Evolutionary conservation across 2,113 vertebrate genomes (phyloP), one percentile per base, ranked within the genome.

Genomic region (Tonatia bakeri): DNA sequence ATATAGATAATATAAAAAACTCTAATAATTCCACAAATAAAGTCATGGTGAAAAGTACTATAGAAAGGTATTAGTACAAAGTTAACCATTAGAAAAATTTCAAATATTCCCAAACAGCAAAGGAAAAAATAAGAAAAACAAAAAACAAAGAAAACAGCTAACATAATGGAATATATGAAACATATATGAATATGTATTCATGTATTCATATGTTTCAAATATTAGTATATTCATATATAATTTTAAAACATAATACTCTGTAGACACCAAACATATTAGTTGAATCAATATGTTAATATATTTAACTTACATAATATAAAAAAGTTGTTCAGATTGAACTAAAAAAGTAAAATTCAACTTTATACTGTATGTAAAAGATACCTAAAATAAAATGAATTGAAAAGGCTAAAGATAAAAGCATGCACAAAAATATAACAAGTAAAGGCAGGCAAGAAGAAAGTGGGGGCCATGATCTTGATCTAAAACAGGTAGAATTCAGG

Each of bases 401-500:
- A 95, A 97, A 94, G 69, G 15, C 12, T 79, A 87, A 95, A 81
- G 92, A 95, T 97, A 90, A 97, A 96, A 97, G 84, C 7, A 36
- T 38, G 85, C 64, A 73, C 52, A 96, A 95, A 97, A 97, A 97
- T 96, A 94, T 19, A 92, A 81, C 88, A 93, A 95, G 40, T 90
- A 96, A 97, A 96, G 73, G 91, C 85, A 95, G 96, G 87, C 17
- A 73, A 77, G 80, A 94, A 96, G 80, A 97, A 97, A 96, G 95
- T 65, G 72, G 88, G 15, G 96, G 92, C 80, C 92, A 52, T 94
- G 94, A 95, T 94, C 96, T 95, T 94, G 92, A 96, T 97, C 95
- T 97, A 95, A 97, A 97, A 96, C 96, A 96, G 96, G 94, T 94
- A 84, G 96, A 95, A 97, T 96, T 90, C 70, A 90, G 97, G 91